These are phyloP conservation scores for Decapterus maruadsi DNA, from an alignment of 2,797 vertebrate genomes.

Conservation along the genomic window DNA sequence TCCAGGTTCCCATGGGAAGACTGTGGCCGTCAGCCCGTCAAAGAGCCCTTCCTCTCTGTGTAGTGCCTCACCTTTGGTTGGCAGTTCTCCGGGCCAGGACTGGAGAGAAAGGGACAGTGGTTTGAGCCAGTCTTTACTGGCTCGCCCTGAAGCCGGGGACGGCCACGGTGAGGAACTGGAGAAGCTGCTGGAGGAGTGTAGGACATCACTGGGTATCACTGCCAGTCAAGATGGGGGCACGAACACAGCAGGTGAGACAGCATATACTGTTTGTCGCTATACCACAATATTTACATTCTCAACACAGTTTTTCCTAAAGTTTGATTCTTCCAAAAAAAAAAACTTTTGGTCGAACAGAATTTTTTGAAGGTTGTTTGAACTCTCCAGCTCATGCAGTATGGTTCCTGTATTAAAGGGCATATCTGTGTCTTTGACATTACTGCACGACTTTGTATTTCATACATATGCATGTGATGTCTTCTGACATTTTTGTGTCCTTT, in stretches of 20 bases:
- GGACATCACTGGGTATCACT: slow-evolving; percentile 66
- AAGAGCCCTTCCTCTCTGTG: slow-evolving; percentile 52
- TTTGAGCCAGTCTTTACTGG: slow-evolving; percentile 62
- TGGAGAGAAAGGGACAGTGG: slow-evolving; percentile 76
- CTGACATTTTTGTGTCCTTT: slow-evolving; percentile 61
- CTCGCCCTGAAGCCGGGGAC: slow-evolving; percentile 23
- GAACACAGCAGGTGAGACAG: slow-evolving; percentile 71
- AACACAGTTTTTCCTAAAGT: accelerated
- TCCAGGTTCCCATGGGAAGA: slow-evolving; percentile 43
- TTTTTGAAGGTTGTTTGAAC: not conserved
- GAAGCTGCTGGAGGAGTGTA: slow-evolving; percentile 80
- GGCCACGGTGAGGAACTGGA: slow-evolving; percentile 63
- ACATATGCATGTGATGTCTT: slow-evolving; percentile 43
- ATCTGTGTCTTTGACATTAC: slow-evolving; percentile 47
- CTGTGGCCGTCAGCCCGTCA: slow-evolving; percentile 42
- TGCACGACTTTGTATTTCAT: slow-evolving; percentile 27
- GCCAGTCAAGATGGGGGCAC: slow-evolving; percentile 53
- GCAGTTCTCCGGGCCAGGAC: slow-evolving; percentile 40
- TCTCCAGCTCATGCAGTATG: not conserved
- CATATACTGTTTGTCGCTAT: not conserved
- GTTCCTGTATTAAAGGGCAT: slow-evolving; percentile 18
- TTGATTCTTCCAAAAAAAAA: not conserved
- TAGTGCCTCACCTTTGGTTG: slow-evolving; percentile 45
- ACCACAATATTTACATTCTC: not conserved
- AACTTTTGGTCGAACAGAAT: not conserved